Evolutionary conservation across 2,113 vertebrate genomes (phyloP), one percentile per base, ranked within the genome.

Genomic region (Ptyas mucosa): DNA sequence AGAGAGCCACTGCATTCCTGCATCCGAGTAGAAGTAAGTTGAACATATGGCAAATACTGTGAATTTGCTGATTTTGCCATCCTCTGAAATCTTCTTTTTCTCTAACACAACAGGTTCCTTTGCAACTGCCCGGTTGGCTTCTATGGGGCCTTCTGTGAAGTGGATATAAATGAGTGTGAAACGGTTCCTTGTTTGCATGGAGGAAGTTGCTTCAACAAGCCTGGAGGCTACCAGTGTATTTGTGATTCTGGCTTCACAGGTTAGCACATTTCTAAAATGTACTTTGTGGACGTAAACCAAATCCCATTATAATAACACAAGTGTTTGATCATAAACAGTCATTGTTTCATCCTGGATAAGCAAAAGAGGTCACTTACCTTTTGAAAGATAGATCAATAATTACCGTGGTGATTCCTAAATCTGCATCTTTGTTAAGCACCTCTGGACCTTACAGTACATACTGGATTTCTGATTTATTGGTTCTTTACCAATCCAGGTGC

Each of bases 101-200:
- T 18, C 10, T 3, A 58, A 95, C 91, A 54, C 29, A 93, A 11
- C 94, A 99, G 98, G 94, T 98, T 98, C 96, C 87, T 91, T 81
- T 99, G 98, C 94, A 95, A 94, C 85, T 98, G 98, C 95, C 95
- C 97, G 85, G 92, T 96, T 88, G 98, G 97, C 87, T 98, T 98
- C 95, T 98, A 98, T 46, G 98, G 97, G 91, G 93, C 93, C 8
- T 91, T 98, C 75, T 99, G 98, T 97, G 97, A 98, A 96, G 94
- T 98, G 96, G 97, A 98, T 55, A 94, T 98, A 95, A 98, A 98
- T 64, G 97, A 98, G 94, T 99, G 98, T 91, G 98, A 98, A 97
- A 96, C 94, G 87, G 97, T 96, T 93, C 97, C 98, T 97, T 99
- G 98, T 96, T 96, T 97, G 88, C 96, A 98, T 34, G 97, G 97